Evolutionary conservation across 2,888 invertebrate genomes (phyloP).

Genomic region (Frankliniella intonsa): DNA sequence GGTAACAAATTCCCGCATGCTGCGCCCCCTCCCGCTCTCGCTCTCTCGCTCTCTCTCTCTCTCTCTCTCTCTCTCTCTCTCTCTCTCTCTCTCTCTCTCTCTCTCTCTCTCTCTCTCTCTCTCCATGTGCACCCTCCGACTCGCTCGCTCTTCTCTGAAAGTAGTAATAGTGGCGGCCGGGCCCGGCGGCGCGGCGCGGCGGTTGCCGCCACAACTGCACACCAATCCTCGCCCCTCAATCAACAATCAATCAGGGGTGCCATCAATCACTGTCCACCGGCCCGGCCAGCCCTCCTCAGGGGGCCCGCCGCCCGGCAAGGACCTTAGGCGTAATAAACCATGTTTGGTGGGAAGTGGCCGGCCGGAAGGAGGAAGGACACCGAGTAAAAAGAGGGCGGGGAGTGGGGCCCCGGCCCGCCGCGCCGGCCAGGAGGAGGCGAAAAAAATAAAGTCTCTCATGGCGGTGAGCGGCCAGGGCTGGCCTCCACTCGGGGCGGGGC

Average conservation of each 20-base stretch:
- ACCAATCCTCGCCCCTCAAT: constrained; percentile 10
- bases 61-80: background rate
- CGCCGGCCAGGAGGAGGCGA: no score
- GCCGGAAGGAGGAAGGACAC: background rate
- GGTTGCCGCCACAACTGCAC: background rate
- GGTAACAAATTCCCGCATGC: no score
- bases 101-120: no score
- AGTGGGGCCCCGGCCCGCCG: no score
- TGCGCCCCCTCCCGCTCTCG: background rate
- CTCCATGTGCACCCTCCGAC: no score
- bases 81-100: background rate
- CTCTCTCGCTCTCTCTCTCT: background rate
- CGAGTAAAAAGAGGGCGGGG: background rate
- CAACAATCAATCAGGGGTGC: constrained; percentile 2
- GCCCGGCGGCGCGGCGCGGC: background rate
- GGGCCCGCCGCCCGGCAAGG: no score
- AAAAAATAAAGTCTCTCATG: background rate
- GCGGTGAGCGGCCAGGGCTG: background rate
- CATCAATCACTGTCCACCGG: background rate
- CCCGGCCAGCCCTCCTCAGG: no score
- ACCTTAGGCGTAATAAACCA: background rate
- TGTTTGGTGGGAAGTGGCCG: constrained; percentile 10
- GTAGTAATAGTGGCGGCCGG: background rate
- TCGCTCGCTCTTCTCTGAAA: background rate
- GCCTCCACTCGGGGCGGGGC: background rate